Evolutionary conservation across 2,888 invertebrate genomes (phyloP).

Genomic region (Rhogogaster chlorosoma): DNA sequence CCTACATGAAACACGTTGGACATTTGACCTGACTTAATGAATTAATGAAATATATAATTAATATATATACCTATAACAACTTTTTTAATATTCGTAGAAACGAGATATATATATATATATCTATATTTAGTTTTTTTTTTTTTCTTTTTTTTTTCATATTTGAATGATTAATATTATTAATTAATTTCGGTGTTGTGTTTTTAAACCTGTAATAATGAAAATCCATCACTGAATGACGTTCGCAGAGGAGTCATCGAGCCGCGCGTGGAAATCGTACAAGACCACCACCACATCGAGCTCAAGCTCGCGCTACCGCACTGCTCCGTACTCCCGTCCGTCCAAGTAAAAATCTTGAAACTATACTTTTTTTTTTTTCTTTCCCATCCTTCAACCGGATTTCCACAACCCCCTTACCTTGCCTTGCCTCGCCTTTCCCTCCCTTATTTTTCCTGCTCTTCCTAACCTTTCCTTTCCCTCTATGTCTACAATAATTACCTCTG

Average conservation of each 20-base stretch:
- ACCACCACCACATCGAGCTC: slow-evolving; percentile 79
- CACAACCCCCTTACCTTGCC: neutral
- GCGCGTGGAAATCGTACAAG: slow-evolving; percentile 82
- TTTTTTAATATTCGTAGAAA: slow-evolving; percentile 14
- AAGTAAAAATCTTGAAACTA: slow-evolving; percentile 76
- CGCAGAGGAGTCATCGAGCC: slow-evolving; percentile 80
- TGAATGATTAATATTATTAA: slow-evolving; percentile 34
- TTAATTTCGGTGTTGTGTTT: slow-evolving; percentile 51
- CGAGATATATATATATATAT: neutral
- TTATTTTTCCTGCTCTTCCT: neutral
- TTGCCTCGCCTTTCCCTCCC: neutral
- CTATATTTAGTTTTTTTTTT: too few species aligned
- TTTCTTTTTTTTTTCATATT: neutral
- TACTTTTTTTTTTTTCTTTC: neutral
- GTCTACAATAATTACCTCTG: slow-evolving; percentile 5
- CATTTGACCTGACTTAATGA: slow-evolving; percentile 19
- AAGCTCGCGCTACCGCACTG: slow-evolving; percentile 81
- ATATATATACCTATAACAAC: slow-evolving; percentile 16
- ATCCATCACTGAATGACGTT: slow-evolving; percentile 75
- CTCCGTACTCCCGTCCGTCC: slow-evolving; percentile 81
- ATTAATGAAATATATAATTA: neutral
- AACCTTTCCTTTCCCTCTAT: neutral
- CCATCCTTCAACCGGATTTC: neutral
- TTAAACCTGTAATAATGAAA: slow-evolving; percentile 60
- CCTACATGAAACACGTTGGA: slow-evolving; percentile 38